Percentiles rank a stretch among this genome's conserved stretches.
These are phyloP conservation scores for Crossaster papposus DNA, from an alignment of 53 echinoderm and acorn worm genomes.

Conservation along the genomic window DNA sequence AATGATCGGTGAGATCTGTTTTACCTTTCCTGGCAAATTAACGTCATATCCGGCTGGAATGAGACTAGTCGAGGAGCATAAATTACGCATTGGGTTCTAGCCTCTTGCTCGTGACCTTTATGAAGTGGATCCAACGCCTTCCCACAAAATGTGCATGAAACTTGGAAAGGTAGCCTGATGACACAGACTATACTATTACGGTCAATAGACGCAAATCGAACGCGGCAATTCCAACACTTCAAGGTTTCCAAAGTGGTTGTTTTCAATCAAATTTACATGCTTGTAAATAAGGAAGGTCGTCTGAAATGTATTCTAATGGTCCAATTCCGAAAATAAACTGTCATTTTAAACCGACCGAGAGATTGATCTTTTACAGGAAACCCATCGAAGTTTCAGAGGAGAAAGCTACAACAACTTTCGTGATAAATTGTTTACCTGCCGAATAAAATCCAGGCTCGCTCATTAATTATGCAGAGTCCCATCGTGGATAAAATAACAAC, in stretches of 20 bases:
- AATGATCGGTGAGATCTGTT: neutral
- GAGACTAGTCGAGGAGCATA: neutral
- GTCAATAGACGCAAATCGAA: neutral
- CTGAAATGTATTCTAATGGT: no score
- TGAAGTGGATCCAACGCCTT: neutral
- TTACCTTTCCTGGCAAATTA: neutral
- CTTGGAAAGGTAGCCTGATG: neutral
- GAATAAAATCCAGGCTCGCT: neutral
- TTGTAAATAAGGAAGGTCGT: no score
- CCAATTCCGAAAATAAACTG: no score
- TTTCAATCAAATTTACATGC: no score
- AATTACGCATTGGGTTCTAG: neutral
- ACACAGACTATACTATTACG: neutral
- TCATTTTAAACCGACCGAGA: no score
- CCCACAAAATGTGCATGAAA: neutral
- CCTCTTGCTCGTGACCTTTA: neutral
- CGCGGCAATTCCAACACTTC: neutral
- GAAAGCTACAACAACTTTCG: neutral
- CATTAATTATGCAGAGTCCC: constrained; percentile 25
- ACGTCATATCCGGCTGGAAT: neutral
- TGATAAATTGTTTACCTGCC: neutral
- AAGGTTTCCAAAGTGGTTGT: neutral
- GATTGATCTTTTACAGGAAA: neutral
- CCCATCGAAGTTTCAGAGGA: neutral
- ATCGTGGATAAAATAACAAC: constrained; percentile 3